phyloP scores from a whole-genome alignment of 1,140 invertebrate species.

The Drosophila ironensis region DNA sequence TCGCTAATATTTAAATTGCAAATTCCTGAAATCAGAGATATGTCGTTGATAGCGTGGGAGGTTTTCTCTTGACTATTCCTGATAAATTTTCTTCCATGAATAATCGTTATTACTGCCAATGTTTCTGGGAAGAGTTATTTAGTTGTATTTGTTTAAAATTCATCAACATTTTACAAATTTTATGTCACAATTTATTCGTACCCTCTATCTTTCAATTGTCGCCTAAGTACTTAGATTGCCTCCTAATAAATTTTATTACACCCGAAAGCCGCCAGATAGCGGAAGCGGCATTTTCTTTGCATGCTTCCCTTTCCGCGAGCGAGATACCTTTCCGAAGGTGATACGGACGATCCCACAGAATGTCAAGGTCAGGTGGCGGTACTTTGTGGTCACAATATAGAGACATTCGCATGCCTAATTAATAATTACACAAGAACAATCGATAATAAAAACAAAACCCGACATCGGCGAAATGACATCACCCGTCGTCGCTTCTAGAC shows the following conservation, averaged over 20 bases:
- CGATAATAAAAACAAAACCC: conserved; percentile 62
- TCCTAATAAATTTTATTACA: background rate
- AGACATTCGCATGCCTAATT: conserved; percentile 53
- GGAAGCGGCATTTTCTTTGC: background rate
- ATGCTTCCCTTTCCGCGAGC: background rate
- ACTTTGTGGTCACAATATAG: conserved; percentile 37
- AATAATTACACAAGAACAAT: conserved; percentile 67
- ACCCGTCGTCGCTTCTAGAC: conserved; percentile 33
- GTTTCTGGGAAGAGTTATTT: too few species aligned
- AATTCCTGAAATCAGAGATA: too few species aligned
- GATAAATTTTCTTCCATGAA: too few species aligned
- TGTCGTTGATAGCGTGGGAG: too few species aligned
- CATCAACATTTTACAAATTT: too few species aligned
- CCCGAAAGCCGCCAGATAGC: background rate
- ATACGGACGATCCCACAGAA: conserved; percentile 9
- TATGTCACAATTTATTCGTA: too few species aligned
- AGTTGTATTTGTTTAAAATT: too few species aligned
- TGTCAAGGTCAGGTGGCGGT: conserved; percentile 46
- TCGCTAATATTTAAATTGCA: too few species aligned
- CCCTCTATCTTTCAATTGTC: too few species aligned
- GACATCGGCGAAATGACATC: conserved; percentile 67
- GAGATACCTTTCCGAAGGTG: background rate
- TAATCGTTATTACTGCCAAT: too few species aligned
- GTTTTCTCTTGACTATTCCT: too few species aligned
- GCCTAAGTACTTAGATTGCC: too few species aligned